Evolutionary conservation across 2,888 invertebrate genomes (phyloP).

Genomic region (Achlya flavicornis): DNA sequence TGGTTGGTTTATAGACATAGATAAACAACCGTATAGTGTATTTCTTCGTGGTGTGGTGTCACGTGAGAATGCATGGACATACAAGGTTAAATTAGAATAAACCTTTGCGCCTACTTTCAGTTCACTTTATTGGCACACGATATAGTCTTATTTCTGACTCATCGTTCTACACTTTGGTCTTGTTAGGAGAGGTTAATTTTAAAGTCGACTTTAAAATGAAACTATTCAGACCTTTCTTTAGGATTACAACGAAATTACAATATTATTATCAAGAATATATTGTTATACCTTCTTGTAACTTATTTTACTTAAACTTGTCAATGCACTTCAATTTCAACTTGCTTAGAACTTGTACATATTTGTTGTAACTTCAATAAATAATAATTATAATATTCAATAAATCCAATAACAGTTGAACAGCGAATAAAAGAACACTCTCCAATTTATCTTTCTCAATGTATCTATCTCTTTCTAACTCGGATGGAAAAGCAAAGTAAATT

Average conservation of each 20-base stretch:
- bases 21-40: constrained; percentile 30
- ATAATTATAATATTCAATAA: too few relatives aligned
- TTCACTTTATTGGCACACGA: background rate
- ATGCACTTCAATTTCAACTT: too few relatives aligned
- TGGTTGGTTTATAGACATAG: constrained; percentile 39
- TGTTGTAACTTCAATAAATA: too few relatives aligned
- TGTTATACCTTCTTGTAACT: too few relatives aligned
- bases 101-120: constrained; percentile 7
- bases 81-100: constrained; percentile 1
- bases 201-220: too few relatives aligned
- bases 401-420: too few relatives aligned
- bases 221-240: background rate
- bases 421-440: constrained; percentile 2
- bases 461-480: constrained; percentile 22
- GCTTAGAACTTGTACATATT: too few relatives aligned
- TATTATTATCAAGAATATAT: background rate
- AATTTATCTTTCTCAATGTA: constrained; percentile 20
- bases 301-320: too few relatives aligned
- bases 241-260: too few relatives aligned
- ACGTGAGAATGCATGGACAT: constrained; percentile 11
- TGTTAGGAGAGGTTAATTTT: background rate
- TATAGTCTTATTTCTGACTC: background rate
- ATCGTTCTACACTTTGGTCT: background rate
- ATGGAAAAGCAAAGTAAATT: constrained; percentile 32
- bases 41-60: constrained; percentile 8